These are phyloP conservation scores for Gallinago undulata DNA, from an alignment of 2,113 vertebrate species.

Conservation along the genomic window DNA sequence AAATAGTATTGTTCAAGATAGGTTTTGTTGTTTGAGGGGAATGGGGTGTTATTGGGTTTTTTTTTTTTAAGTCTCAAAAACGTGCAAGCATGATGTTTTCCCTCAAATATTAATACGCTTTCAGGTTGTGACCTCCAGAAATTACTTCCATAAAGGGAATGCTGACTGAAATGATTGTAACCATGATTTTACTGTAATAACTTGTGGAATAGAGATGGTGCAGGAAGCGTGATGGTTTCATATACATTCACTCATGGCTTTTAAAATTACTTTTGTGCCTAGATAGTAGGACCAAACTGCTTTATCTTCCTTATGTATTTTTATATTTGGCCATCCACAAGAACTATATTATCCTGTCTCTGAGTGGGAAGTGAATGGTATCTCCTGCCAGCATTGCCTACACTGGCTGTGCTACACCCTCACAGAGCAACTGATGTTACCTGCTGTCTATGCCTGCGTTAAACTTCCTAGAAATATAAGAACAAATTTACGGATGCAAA, in stretches of 20 bases:
- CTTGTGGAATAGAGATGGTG: background rate
- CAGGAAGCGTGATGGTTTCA: background rate
- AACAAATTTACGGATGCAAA: background rate
- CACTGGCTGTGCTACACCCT: background rate
- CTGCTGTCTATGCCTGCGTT: background rate
- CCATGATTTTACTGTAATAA: background rate
- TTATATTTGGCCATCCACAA: background rate
- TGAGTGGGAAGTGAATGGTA: background rate
- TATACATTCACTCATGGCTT: background rate
- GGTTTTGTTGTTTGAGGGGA: background rate
- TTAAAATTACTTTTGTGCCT: conserved; percentile 13
- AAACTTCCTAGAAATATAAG: background rate
- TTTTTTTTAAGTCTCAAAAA: background rate
- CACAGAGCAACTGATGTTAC: background rate
- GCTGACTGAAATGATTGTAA: background rate
- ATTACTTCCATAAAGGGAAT: background rate
- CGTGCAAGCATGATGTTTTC: background rate
- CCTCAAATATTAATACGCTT: background rate
- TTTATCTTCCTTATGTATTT: background rate
- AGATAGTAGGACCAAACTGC: background rate
- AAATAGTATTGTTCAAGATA: background rate
- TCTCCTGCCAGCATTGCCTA: background rate
- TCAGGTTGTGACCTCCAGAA: background rate
- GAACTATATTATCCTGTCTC: background rate
- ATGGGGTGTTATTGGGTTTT: background rate